A percentile compares a stretch with the other conserved stretches of the same genome.
These are phyloP conservation scores for Urocyon cinereoargenteus DNA, from an alignment of 2,797 vertebrate species.

Conservation along the genomic window DNA sequence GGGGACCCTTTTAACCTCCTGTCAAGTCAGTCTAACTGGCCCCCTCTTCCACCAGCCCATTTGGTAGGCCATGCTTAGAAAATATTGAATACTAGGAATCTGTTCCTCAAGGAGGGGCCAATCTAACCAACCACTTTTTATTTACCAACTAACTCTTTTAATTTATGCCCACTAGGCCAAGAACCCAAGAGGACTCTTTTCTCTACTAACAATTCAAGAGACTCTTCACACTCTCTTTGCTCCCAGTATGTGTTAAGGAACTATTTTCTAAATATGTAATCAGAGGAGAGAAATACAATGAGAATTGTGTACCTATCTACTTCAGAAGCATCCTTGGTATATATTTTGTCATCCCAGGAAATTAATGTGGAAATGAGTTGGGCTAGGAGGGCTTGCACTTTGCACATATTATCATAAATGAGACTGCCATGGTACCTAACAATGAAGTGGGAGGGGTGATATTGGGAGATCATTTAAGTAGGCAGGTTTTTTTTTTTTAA, in stretches of 20 bases:
- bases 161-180: background rate
- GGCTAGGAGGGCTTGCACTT: background rate
- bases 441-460: background rate
- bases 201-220: slow-evolving; percentile 44
- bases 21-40: background rate
- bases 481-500: background rate
- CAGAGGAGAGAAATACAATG: background rate
- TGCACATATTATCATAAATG: background rate
- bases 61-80: background rate
- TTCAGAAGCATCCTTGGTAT: background rate
- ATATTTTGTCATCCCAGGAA: background rate
- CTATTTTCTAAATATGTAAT: slow-evolving; percentile 1
- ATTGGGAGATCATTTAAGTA: background rate
- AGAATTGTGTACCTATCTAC: background rate
- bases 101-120: background rate
- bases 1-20: background rate
- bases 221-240: slow-evolving; percentile 44
- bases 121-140: background rate
- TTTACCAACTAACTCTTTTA: slow-evolving; percentile 21
- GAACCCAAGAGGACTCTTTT: slow-evolving; percentile 3
- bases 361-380: background rate
- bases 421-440: background rate
- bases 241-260: background rate
- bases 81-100: slow-evolving; percentile 21
- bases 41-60: background rate